Evolutionary conservation across 2,888 invertebrate genomes (phyloP), one percentile per base, ranked within the genome.

Genomic region (Drosophila affinis): DNA sequence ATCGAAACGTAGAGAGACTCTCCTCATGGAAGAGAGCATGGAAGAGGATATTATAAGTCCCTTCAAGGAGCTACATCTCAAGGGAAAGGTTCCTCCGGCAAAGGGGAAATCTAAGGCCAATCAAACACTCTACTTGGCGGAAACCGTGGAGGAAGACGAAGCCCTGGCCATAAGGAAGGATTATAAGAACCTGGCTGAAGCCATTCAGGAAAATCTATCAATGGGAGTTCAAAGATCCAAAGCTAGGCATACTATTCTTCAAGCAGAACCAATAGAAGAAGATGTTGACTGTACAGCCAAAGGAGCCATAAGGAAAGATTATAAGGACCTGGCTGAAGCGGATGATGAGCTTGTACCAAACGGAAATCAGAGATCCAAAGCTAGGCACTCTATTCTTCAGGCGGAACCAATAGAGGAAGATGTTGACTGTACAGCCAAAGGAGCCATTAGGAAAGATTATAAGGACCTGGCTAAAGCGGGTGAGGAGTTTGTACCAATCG

Each of bases 121-220:
- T 6, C 62, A 47, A 12, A 61, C 70, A 14, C 10, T 62, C 3
- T 27, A 24, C 1, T 17, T 63, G 21, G 56, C 52, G 9, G 57
- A 53, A 53, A 24, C 51, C 3, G 45, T 62, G 9, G 62, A 70
- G 9, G 49, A 45, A 27, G 62, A 62, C 3, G 1, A 24, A n/a
- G 4, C 24, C 9, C 10, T 5, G n/a, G 39, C n/a, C n/a, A n/a
- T n/a, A 7, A 39, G 39, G 7, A 39, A 39, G 7, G 7, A 14
- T n/a, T 3, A n/a, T 39, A 3, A 7, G n/a, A 14, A n/a, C 14
- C 39, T 5, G 39, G 3, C 39, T 7, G 14, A 39, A n/a, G 2
- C 39, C n/a, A 7, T 14, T 14, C 2, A 14, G 14, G 14, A 14
- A 14, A 6, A 39, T 7, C 14, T n/a, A 3, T 2, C 14, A 39